A percentile compares a stretch with the other conserved stretches of the same genome.
Evolutionary conservation across 2,113 vertebrate species (phyloP).

Genomic region (Calypte anna): DNA sequence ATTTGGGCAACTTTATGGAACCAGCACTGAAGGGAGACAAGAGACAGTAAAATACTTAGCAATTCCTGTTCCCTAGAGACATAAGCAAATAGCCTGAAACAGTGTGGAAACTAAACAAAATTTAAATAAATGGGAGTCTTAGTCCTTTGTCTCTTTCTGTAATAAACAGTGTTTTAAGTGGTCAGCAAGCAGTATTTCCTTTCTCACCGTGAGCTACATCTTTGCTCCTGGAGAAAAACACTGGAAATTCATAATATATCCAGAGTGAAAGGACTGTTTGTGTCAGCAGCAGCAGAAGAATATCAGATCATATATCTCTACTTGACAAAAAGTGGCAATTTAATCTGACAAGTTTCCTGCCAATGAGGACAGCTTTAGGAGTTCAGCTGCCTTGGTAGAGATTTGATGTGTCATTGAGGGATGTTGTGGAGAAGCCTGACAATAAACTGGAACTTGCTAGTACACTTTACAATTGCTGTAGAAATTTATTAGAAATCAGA

Average conservation of each 20-base stretch:
- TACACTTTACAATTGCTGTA: conserved; percentile 74
- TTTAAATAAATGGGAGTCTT: rapidly evolving
- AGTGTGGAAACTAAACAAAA: not conserved
- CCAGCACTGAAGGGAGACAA: not conserved
- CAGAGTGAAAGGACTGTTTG: conserved; percentile 34
- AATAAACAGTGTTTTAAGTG: not conserved
- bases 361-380: conserved; percentile 71
- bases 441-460: conserved; percentile 76
- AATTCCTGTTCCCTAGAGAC: not conserved
- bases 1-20: not conserved
- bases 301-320: conserved; percentile 63
- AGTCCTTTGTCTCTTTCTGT: not conserved
- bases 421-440: conserved; percentile 68
- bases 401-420: conserved; percentile 71
- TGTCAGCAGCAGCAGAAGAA: conserved; percentile 44
- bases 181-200: not conserved
- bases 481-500: conserved; percentile 80
- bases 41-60: not conserved
- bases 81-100: not conserved
- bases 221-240: not conserved
- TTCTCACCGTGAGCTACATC: not conserved
- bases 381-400: conserved; percentile 56
- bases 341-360: conserved; percentile 75
- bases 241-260: conserved; percentile 15
- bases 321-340: conserved; percentile 77